Conservation (phyloP, 1,140 invertebrate genomes). For the Drosophila ambigua region DNA sequence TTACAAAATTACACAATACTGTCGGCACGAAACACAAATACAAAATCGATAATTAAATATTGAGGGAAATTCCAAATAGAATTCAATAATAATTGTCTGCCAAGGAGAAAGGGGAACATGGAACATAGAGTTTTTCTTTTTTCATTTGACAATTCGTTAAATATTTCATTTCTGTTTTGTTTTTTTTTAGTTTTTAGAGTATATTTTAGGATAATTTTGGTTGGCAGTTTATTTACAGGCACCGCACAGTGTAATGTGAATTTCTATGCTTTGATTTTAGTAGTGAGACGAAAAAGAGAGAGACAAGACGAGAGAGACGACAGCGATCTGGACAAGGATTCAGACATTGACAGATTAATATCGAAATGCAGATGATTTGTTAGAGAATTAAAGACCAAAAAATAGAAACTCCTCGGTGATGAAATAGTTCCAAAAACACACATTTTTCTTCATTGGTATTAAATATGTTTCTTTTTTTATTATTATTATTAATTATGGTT, state of each 20-base stretch:
- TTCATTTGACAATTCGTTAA: slow-evolving; percentile 70
- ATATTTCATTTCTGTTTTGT: slow-evolving; percentile 75
- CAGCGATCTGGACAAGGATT: slow-evolving; percentile 43
- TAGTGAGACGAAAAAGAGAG: slow-evolving; percentile 47
- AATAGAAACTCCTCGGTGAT: slow-evolving; percentile 29
- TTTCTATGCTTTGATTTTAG: slow-evolving; percentile 74
- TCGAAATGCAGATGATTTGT: slow-evolving; percentile 41
- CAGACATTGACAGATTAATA: slow-evolving; percentile 54
- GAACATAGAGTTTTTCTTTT: slow-evolving; percentile 17
- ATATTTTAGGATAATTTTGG: slow-evolving; percentile 16
- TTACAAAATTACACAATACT: slow-evolving; percentile 70
- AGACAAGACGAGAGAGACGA: slow-evolving; percentile 42
- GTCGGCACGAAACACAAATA: slow-evolving; percentile 65
- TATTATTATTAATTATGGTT: slow-evolving; percentile 34
- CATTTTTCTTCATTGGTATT: slow-evolving; percentile 40
- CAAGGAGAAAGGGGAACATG: slow-evolving; percentile 15
- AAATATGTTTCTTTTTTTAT: slow-evolving; percentile 27
- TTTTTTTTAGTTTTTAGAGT: slow-evolving; percentile 50
- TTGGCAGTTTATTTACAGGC: slow-evolving; percentile 81
- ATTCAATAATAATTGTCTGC: slow-evolving; percentile 21
- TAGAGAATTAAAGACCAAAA: slow-evolving; percentile 33
- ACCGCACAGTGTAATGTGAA: slow-evolving; percentile 80
- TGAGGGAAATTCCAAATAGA: slow-evolving; percentile 20
- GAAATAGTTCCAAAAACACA: slow-evolving; percentile 38
- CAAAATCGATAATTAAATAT: slow-evolving; percentile 6